Evolutionary conservation across 1,140 invertebrate species (phyloP).

Genomic region (Procambarus clarkii): DNA sequence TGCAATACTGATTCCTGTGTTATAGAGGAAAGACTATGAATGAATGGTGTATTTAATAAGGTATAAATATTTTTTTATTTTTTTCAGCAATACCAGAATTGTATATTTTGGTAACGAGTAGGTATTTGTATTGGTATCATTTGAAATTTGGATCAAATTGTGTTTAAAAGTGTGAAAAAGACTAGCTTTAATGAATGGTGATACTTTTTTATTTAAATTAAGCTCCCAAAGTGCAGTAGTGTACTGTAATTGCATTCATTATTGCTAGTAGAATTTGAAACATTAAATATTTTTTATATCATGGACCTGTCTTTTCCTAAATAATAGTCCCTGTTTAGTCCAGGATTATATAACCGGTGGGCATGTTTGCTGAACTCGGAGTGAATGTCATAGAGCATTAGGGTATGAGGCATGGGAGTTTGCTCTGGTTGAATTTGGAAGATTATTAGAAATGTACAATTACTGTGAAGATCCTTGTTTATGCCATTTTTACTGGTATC

Average conservation of each 20-base stretch:
- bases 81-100: constrained; percentile 28
- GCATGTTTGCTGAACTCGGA: constrained; percentile 3
- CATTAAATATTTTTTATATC: constrained; percentile 25
- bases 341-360: constrained; percentile 33
- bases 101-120: constrained; percentile 19
- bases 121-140: constrained; percentile 8
- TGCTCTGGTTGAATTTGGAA: not conserved
- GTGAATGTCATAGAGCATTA: not conserved
- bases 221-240: constrained; percentile 2
- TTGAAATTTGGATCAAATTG: constrained; percentile 5
- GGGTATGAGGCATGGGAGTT: constrained; percentile 8
- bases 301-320: not conserved
- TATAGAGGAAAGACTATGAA: not conserved
- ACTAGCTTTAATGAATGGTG: constrained; percentile 11
- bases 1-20: constrained; percentile 3
- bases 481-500: constrained; percentile 48
- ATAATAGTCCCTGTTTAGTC: constrained; percentile 22
- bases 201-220: not conserved
- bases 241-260: constrained; percentile 24
- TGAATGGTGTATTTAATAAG: constrained; percentile 5
- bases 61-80: constrained; percentile 25
- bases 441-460: not conserved
- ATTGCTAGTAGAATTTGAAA: constrained; percentile 18
- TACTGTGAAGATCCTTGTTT: constrained; percentile 33
- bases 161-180: constrained; percentile 12